These are phyloP conservation scores for Toxotes lorentzi DNA, from an alignment of 2,797 vertebrate genomes.

Conservation along the genomic window DNA sequence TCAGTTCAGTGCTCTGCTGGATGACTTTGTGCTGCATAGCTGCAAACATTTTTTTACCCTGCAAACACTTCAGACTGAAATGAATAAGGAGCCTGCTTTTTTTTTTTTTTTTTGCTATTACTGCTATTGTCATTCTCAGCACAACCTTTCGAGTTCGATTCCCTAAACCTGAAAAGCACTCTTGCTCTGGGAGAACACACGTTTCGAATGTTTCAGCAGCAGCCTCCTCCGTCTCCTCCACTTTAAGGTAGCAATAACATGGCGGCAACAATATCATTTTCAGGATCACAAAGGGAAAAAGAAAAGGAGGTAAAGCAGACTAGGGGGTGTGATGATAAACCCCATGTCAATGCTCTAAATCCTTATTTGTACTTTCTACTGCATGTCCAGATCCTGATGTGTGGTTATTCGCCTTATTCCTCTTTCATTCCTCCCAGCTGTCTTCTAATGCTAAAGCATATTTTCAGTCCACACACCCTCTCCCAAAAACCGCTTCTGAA, in stretches of 20 bases:
- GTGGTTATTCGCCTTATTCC: constrained; percentile 17
- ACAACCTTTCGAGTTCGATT: neutral
- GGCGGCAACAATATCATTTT: constrained; percentile 11
- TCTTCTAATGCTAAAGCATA: constrained; percentile 19
- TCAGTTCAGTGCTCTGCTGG: too few species aligned
- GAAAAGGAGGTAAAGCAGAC: neutral
- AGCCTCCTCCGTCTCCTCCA: neutral
- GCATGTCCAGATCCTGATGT: neutral
- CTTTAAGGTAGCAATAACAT: neutral
- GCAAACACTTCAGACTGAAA: neutral
- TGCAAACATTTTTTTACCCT: neutral
- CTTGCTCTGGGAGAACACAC: neutral
- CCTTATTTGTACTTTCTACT: neutral
- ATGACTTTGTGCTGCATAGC: neutral
- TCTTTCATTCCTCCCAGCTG: neutral
- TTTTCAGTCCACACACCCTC: neutral
- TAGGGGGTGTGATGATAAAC: constrained; percentile 10
- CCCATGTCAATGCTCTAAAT: neutral
- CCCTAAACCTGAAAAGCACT: neutral
- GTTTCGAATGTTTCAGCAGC: neutral
- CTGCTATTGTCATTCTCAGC: neutral
- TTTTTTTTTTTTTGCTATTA: neutral
- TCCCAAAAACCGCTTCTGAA: neutral
- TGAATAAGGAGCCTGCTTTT: neutral
- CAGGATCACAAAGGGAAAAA: neutral